A percentile compares a stretch with the other conserved stretches of the same genome.
phyloP scores from a whole-genome alignment of 2,888 invertebrate genomes.

The Dasypolia templi region DNA sequence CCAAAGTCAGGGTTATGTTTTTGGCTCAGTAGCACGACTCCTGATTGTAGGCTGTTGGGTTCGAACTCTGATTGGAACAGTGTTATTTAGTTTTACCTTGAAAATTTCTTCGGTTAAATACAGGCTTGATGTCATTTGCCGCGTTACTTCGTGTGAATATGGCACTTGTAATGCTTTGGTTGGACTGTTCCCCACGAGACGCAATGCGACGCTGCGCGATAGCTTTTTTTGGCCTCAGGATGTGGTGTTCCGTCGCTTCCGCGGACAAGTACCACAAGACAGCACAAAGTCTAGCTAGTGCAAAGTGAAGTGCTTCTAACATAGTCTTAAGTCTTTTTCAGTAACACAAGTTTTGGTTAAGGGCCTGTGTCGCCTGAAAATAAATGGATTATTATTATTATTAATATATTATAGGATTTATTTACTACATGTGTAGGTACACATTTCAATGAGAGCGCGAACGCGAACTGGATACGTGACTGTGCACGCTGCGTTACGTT shows the following conservation, averaged over 20 bases:
- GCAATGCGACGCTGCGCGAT: not conserved
- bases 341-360: too few species aligned
- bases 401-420: not conserved
- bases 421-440: not conserved
- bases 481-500: not conserved
- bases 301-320: too few species aligned
- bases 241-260: too few species aligned
- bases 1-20: not conserved
- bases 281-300: too few species aligned
- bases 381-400: too few species aligned
- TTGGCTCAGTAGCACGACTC: not conserved
- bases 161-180: constrained; percentile 10
- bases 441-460: not conserved
- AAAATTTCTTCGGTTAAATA: not conserved
- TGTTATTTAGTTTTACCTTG: not conserved
- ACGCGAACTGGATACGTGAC: not conserved
- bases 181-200: not conserved
- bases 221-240: too few species aligned
- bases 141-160: constrained; percentile 3
- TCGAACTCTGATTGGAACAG: not conserved
- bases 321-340: too few species aligned
- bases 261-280: too few species aligned
- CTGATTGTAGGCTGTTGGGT: not conserved
- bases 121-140: not conserved
- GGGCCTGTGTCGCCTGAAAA: too few species aligned